Evolutionary conservation across 2,113 vertebrate genomes (phyloP).

Genomic region (Actenoides hombroni): DNA sequence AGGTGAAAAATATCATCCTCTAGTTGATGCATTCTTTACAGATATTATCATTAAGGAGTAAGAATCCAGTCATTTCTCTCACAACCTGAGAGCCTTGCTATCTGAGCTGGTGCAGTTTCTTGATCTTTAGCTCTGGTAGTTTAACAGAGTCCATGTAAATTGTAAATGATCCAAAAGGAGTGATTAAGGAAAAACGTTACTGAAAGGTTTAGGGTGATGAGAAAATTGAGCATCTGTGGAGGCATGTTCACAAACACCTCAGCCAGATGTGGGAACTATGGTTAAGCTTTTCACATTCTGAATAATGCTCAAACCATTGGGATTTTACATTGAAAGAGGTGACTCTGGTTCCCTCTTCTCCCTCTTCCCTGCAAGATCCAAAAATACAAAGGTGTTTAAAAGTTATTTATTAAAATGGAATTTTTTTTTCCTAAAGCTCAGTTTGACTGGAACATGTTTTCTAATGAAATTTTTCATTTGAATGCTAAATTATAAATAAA

Average conservation of each 20-base stretch:
- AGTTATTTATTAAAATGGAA: not conserved
- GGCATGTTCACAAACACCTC: not conserved
- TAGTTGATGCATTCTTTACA: not conserved
- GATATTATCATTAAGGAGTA: not conserved
- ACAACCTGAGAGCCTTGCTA: not conserved
- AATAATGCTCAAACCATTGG: not conserved
- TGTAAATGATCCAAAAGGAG: not conserved
- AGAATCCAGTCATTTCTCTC: not conserved
- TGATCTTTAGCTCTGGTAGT: not conserved
- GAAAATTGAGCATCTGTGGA: not conserved
- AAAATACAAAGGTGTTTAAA: not conserved
- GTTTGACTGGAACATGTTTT: not conserved
- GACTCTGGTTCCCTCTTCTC: not conserved
- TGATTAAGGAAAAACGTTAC: not conserved
- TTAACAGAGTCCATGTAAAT: not conserved
- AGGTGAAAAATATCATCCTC: not conserved
- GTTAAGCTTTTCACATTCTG: not conserved
- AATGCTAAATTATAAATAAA: not conserved
- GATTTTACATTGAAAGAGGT: not conserved
- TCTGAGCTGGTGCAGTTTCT: not conserved
- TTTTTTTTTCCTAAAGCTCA: not conserved
- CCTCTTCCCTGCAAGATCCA: not conserved
- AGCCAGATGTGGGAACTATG: not conserved
- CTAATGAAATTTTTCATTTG: not conserved
- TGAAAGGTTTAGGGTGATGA: not conserved